Evolutionary conservation across 1,140 invertebrate genomes (phyloP), one percentile per base, ranked within the genome.

Genomic region (Sycophila sp.): DNA sequence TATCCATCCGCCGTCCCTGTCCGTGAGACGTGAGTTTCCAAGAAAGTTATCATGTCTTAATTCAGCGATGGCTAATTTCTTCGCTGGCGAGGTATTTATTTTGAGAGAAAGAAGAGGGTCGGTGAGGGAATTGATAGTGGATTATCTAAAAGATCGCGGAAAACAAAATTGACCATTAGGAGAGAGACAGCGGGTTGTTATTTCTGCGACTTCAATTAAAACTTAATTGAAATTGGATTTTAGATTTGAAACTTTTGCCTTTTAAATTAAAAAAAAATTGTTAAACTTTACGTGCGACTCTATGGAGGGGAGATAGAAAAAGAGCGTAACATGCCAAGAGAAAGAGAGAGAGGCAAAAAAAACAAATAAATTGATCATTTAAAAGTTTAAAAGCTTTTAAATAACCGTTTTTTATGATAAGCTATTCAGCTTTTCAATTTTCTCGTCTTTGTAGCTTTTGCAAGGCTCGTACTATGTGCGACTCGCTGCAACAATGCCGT

Each of bases 21-120:
- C 60, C 58, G 34, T n/a, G 24, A 51, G 22, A 42, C 32, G 24
- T 28, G 36, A 73, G 65, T 68, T 81, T 83, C 82, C 71, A 79
- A 76, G 74, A 81, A 81, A 82, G 79, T 83, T 83, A 81, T 83
- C 80, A 80, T 78, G 80, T 79, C 79, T 79, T 80, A 81, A 81
- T 82, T 82, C 80, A 81, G 75, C 78, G 80, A 81, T 80, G 78
- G 76, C 72, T 73, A 78, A 78, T 78, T 81, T 80, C 74, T 77
- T 64, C 73, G 74, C 68, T 40, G n/a, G n/a, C 22, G 5, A 68
- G 49, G 69, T 67, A 58, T 78, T 77, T 73, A 71, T 73, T 73
- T 67, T 47, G 38, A 34, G 65, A 42, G 8, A 1, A 36, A n/a
- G 13, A 19, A 34, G 30, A 34, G 71, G 38, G 66, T 45, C 17